phyloP scores from a whole-genome alignment of 2,113 vertebrate genomes.

The Oncorhynchus clarkii region DNA sequence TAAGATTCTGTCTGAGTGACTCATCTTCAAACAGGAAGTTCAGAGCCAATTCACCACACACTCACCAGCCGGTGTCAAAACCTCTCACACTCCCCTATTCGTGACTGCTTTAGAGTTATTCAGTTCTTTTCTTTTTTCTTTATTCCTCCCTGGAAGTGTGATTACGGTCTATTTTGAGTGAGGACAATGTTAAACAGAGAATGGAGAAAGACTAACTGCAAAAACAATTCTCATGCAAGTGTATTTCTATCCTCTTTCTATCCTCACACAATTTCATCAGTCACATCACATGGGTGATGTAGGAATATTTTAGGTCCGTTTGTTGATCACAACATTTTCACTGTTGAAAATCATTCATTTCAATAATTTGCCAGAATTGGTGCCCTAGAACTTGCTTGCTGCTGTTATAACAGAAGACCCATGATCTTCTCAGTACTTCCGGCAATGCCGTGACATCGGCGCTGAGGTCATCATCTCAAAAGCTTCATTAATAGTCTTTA shows the following conservation, averaged over 20 bases:
- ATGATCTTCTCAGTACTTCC: no score
- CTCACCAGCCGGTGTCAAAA: constrained; percentile 48
- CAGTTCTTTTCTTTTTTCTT: constrained; percentile 25
- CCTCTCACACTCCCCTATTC: constrained; percentile 18
- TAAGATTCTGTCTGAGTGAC: constrained; percentile 59
- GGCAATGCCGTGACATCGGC: not conserved
- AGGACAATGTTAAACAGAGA: constrained; percentile 27
- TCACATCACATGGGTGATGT: no score
- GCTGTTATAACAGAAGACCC: no score
- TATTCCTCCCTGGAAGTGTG: constrained; percentile 36
- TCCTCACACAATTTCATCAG: not conserved
- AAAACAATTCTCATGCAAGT: constrained; percentile 1
- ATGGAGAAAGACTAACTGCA: constrained; percentile 36
- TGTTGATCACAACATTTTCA: not conserved
- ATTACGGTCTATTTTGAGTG: constrained; percentile 41
- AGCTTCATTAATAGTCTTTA: not conserved
- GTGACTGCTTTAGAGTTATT: constrained; percentile 31
- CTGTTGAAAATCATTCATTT: not conserved
- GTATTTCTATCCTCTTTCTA: not conserved
- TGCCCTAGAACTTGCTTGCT: not conserved
- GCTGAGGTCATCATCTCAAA: constrained; percentile 2
- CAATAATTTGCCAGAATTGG: not conserved
- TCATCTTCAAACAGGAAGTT: constrained; percentile 55
- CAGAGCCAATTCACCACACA: constrained; percentile 36
- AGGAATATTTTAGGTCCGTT: no score